Evolutionary conservation across 2,888 invertebrate species (phyloP).

Genomic region (Sussaba pulchella): DNA sequence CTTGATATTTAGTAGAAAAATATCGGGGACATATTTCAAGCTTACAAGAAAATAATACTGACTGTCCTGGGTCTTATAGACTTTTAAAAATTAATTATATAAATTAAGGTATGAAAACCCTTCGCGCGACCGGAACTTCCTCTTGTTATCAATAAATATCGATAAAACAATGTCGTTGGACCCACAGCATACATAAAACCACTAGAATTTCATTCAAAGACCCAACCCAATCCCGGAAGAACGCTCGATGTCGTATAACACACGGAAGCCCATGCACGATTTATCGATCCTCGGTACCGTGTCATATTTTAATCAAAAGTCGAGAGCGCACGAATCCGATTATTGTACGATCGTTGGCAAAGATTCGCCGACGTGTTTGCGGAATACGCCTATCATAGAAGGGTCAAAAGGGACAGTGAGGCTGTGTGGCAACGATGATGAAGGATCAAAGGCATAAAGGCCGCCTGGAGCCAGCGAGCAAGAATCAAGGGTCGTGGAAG

Average conservation of each 20-base stretch:
- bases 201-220: neutral
- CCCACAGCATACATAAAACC: neutral
- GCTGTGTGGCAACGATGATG: slow-evolving; percentile 27
- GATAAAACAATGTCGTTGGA: too few species aligned
- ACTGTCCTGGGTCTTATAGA: too few species aligned
- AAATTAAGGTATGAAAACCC: too few species aligned
- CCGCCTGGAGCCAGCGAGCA: slow-evolving; percentile 31
- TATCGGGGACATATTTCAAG: too few species aligned
- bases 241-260: neutral
- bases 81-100: too few species aligned
- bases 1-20: too few species aligned
- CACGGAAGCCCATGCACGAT: slow-evolving; percentile 61
- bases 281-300: neutral
- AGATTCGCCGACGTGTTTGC: slow-evolving; percentile 64
- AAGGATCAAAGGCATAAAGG: slow-evolving; percentile 64
- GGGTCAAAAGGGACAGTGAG: slow-evolving; percentile 60
- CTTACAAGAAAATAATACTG: too few species aligned
- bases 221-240: neutral
- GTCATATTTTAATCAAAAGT: slow-evolving; percentile 49
- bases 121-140: too few species aligned
- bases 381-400: slow-evolving; percentile 7
- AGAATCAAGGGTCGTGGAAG: slow-evolving; percentile 42
- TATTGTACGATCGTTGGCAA: slow-evolving; percentile 61
- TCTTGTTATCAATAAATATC: neutral
- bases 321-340: slow-evolving; percentile 59